Conservation (phyloP, 2,797 vertebrate species). For the Acrossocheilus fasciatus region DNA sequence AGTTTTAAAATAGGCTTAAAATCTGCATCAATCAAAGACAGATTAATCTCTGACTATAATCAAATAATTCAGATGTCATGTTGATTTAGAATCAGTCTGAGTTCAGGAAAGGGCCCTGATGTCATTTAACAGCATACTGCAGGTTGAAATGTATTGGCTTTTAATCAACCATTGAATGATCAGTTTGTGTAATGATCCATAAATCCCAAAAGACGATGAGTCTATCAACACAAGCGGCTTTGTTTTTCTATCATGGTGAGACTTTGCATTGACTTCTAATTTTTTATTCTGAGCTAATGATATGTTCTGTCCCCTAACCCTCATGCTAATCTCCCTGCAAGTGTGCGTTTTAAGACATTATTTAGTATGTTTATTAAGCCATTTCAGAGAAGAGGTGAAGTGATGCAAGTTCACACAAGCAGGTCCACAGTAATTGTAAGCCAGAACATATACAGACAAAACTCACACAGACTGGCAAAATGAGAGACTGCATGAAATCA, state of each 20-base stretch:
- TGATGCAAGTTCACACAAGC: background rate
- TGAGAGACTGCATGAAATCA: background rate
- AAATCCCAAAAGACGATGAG: background rate
- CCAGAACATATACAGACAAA: background rate
- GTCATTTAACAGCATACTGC: conserved; percentile 1
- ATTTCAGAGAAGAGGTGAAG: conserved; percentile 6
- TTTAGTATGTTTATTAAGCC: background rate
- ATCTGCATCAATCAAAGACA: background rate
- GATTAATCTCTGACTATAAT: background rate
- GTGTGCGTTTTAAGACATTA: background rate
- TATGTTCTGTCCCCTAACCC: background rate
- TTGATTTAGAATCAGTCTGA: background rate
- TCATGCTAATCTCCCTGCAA: background rate
- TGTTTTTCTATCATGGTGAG: background rate
- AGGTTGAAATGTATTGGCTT: background rate
- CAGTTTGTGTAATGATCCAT: background rate
- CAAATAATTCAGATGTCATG: background rate
- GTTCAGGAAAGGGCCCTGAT: background rate
- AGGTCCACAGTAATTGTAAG: background rate
- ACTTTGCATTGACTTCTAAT: background rate
- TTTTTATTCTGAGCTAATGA: background rate
- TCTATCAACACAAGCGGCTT: background rate
- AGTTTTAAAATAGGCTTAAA: background rate
- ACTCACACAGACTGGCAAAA: background rate
- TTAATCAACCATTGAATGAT: conserved; percentile 7